Conservation (phyloP, 2,797 vertebrate genomes). For the Mastacembelus armatus region DNA sequence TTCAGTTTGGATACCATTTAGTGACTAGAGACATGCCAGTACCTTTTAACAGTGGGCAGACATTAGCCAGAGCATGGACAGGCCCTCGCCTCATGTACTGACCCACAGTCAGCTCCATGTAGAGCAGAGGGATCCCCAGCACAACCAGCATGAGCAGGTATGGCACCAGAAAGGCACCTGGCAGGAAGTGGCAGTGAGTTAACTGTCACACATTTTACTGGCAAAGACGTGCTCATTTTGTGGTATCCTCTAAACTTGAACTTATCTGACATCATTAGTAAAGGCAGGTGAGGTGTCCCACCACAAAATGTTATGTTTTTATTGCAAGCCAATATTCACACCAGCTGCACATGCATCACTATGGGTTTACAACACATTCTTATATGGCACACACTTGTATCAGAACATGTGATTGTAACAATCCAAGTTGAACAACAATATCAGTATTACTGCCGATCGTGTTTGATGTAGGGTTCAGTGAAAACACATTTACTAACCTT, state of each 20-base stretch:
- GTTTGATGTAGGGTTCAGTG: neutral
- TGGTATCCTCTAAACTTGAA: conserved; percentile 24
- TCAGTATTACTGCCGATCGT: neutral
- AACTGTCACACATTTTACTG: neutral
- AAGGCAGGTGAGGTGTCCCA: neutral
- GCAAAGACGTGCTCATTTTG: neutral
- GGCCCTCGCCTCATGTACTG: conserved; percentile 82
- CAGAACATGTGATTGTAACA: neutral
- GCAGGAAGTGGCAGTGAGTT: neutral
- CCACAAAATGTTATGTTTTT: neutral
- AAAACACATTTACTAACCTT: conserved; percentile 11
- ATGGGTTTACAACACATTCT: no score
- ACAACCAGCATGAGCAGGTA: conserved; percentile 84
- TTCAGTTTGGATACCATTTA: neutral
- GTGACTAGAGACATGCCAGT: neutral
- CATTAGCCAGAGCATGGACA: conserved; percentile 77
- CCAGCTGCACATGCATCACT: neutral
- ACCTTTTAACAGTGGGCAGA: conserved; percentile 86
- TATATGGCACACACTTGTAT: neutral
- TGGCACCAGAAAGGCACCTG: conserved; percentile 85
- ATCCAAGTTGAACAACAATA: neutral
- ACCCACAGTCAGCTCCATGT: conserved; percentile 84
- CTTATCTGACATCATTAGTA: no score
- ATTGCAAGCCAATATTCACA: neutral
- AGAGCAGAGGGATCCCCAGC: conserved; percentile 84